These are phyloP conservation scores for Uromys caudimaculatus DNA, from an alignment of 2,797 vertebrate species.

Conservation along the genomic window DNA sequence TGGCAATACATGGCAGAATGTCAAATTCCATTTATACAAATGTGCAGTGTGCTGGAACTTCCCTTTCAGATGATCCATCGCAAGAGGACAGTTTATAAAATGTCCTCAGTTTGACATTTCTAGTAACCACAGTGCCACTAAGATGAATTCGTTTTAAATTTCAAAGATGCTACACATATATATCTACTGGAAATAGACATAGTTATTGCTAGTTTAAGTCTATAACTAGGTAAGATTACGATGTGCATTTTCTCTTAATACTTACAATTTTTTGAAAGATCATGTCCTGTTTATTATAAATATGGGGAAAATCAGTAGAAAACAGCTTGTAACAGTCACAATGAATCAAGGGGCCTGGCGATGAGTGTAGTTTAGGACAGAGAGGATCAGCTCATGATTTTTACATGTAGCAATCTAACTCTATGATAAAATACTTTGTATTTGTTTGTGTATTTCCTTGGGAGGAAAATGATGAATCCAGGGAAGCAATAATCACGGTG, in stretches of 20 bases:
- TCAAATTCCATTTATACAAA: constrained; percentile 45
- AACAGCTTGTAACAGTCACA: not conserved
- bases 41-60: not conserved
- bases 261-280: not conserved
- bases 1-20: constrained; percentile 32
- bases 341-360: not conserved
- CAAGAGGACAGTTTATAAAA: not conserved
- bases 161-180: not conserved
- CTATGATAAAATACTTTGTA: constrained; percentile 2
- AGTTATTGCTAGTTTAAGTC: not conserved
- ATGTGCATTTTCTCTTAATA: not conserved
- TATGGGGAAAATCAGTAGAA: not conserved
- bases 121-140: constrained; percentile 5
- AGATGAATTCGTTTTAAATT: not conserved
- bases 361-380: not conserved
- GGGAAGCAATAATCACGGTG: not conserved
- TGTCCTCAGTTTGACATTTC: constrained; percentile 42
- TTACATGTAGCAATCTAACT: not conserved
- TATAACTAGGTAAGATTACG: not conserved
- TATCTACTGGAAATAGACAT: not conserved
- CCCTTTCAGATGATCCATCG: not conserved
- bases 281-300: not conserved
- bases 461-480: not conserved
- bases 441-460: not conserved
- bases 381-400: not conserved